Percentiles rank a stretch among this genome's conserved stretches.
These are phyloP conservation scores for Pao palembangensis DNA, from an alignment of 2,113 vertebrate genomes.

Conservation along the genomic window DNA sequence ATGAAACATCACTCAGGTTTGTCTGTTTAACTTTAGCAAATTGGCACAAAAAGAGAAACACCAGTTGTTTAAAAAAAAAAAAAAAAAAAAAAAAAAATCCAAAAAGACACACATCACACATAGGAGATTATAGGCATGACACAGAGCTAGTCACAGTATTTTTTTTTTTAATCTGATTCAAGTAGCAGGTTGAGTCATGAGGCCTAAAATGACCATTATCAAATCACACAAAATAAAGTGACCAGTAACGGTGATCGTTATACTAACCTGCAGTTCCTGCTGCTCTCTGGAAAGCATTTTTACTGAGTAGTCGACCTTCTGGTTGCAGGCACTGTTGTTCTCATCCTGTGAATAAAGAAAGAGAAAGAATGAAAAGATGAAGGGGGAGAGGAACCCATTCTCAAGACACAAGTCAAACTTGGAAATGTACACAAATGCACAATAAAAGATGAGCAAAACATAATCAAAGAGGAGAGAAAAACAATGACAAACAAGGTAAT, in stretches of 20 bases:
- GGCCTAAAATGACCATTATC: neutral
- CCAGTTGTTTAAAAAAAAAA: no score
- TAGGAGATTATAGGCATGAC: neutral
- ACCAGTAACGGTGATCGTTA: constrained; percentile 8
- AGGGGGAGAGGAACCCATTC: neutral
- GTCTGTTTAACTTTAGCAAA: no score
- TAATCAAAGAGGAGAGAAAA: neutral
- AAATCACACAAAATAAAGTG: neutral
- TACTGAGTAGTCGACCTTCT: constrained; percentile 84
- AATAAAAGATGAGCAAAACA: neutral
- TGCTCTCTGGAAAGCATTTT: constrained; percentile 86
- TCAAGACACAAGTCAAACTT: neutral
- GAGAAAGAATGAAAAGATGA: constrained; percentile 7
- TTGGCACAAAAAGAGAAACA: no score
- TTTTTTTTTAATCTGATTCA: neutral
- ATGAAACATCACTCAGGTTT: no score
- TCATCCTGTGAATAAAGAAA: constrained; percentile 75
- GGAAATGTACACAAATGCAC: neutral
- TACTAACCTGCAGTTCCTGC: constrained; percentile 84
- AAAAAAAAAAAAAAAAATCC: no score
- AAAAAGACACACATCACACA: neutral
- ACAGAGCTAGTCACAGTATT: neutral
- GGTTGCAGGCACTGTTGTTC: constrained; percentile 82
- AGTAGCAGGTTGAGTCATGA: neutral
- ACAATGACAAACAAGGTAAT: neutral